Base-by-base conservation (phyloP, 92 coral and sea anemone species). In the Parazoanthus swiftii region DNA sequence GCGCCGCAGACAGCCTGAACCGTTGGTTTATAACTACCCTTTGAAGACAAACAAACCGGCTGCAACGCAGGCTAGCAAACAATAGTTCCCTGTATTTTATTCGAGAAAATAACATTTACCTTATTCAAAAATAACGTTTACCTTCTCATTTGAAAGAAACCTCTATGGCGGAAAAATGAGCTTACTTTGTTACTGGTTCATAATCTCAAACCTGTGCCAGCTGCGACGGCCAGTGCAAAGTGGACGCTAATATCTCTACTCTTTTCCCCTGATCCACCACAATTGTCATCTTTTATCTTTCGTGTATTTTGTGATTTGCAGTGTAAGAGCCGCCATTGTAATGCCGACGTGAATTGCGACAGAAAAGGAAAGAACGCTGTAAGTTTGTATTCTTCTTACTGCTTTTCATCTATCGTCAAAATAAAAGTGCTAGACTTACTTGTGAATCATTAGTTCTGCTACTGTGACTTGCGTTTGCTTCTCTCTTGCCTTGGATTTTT, bases 281-380 rank as follows among this genome's bases (percentile, higher is more conserved):
- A 8, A 16, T 80, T 58, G 44, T 80, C 36, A 25, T 58, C 9
- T 29, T 44, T 80, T 56, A 73, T 80, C 71, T 80, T 56, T 21
- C 38, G 18, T 56, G 43, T 80, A 26, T 80, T 73, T 79, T 80
- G 18, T 29, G 25, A 80, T 38, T 50, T 42, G 72, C 70, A 80
- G 87, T 84, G 87, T 68, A 84, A 84, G 78, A 84, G 79, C 74
- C 29, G n/a, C 36, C 21, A 42, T 67, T 84, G 87, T 71, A 71
- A 59, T 50, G 66, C 77, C 44, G 95, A 94, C 43, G 81, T 74
- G 13, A 89, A 85, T 56, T 94, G 98, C 85, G 90, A 91, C 91
- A 91, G 98, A 86, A 79, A 79, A 48, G 98, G 98, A 29, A 92
- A 95, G 67, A 93, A 89, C 72, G 44, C 37, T 23, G 95, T 95